These are phyloP conservation scores for Lordiphosa mommai DNA, from an alignment of 1,140 invertebrate genomes.

Conservation along the genomic window DNA sequence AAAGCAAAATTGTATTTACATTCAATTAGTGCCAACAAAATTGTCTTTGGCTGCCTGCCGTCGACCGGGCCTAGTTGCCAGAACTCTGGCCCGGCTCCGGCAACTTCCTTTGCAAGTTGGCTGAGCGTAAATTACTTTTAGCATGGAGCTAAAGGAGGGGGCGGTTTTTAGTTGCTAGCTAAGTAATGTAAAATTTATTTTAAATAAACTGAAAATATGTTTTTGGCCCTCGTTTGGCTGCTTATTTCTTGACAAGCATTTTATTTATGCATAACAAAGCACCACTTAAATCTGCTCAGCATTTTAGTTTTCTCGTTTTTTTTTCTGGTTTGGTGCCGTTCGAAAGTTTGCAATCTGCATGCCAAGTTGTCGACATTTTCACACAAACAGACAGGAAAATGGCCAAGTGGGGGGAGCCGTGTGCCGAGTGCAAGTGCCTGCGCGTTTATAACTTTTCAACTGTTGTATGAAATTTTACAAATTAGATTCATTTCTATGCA, in stretches of 20 bases:
- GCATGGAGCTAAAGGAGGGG: constrained; percentile 6
- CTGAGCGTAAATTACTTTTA: constrained; percentile 66
- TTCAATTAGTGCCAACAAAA: constrained; percentile 78
- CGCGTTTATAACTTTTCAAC: constrained; percentile 77
- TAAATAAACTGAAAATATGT: constrained; percentile 76
- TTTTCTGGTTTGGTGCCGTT: constrained; percentile 46
- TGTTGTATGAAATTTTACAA: constrained; percentile 78
- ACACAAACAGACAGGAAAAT: constrained; percentile 59
- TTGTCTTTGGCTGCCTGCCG: constrained; percentile 74
- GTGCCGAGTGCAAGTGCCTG: constrained; percentile 70
- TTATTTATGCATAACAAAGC: constrained; percentile 78
- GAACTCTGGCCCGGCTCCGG: constrained; percentile 6
- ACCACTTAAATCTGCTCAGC: constrained; percentile 74
- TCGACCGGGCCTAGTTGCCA: constrained; percentile 51
- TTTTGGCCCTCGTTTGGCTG: constrained; percentile 40
- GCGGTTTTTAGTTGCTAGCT: constrained; percentile 44
- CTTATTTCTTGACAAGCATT: constrained; percentile 66
- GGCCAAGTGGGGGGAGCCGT: constrained; percentile 35
- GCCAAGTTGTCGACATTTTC: constrained; percentile 76
- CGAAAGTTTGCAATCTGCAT: constrained; percentile 75
- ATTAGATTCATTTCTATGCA: constrained; percentile 78
- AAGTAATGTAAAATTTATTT: constrained; percentile 78
- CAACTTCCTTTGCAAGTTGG: constrained; percentile 26
- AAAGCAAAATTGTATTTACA: constrained; percentile 78
- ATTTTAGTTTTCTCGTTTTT: constrained; percentile 18